phyloP scores from a whole-genome alignment of 1,140 invertebrate genomes.

The Theocolax elegans region DNA sequence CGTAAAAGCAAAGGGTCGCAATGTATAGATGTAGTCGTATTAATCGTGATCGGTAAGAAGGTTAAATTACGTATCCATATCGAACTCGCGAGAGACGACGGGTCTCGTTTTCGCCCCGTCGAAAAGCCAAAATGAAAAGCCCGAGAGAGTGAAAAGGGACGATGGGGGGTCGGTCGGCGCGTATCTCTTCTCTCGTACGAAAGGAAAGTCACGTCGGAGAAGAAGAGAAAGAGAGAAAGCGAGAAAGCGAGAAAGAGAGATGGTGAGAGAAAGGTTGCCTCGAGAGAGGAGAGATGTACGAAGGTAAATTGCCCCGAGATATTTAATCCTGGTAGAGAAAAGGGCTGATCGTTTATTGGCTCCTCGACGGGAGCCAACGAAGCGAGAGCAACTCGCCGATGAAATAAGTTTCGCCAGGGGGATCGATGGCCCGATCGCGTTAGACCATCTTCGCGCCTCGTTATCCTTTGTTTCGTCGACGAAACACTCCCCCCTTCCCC shows the following conservation, averaged over 20 bases:
- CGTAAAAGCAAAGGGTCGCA: too few species aligned
- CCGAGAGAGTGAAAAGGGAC: neutral
- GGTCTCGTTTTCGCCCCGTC: too few species aligned
- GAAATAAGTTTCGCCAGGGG: slow-evolving; percentile 59
- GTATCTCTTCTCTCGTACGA: neutral
- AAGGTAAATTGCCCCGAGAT: slow-evolving; percentile 61
- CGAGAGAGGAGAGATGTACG: slow-evolving; percentile 20
- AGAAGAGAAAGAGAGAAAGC: neutral
- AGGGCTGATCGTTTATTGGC: slow-evolving; percentile 63
- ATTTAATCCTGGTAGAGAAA: slow-evolving; percentile 59
- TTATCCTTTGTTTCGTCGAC: slow-evolving; percentile 59
- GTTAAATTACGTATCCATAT: too few species aligned
- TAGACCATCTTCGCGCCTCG: slow-evolving; percentile 64
- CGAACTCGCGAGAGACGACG: too few species aligned
- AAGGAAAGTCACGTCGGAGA: slow-evolving; percentile 15
- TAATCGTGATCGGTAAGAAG: too few species aligned
- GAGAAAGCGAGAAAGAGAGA: neutral
- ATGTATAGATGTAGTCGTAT: too few species aligned
- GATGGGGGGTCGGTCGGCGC: neutral
- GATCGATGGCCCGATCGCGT: slow-evolving; percentile 61
- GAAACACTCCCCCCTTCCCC: too few species aligned
- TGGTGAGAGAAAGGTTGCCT: slow-evolving; percentile 24
- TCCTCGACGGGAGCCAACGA: slow-evolving; percentile 51
- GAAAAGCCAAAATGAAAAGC: slow-evolving; percentile 22
- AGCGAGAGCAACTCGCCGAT: slow-evolving; percentile 42